Conservation (phyloP, 1,140 invertebrate species). For the Matsumurasca onukii region DNA sequence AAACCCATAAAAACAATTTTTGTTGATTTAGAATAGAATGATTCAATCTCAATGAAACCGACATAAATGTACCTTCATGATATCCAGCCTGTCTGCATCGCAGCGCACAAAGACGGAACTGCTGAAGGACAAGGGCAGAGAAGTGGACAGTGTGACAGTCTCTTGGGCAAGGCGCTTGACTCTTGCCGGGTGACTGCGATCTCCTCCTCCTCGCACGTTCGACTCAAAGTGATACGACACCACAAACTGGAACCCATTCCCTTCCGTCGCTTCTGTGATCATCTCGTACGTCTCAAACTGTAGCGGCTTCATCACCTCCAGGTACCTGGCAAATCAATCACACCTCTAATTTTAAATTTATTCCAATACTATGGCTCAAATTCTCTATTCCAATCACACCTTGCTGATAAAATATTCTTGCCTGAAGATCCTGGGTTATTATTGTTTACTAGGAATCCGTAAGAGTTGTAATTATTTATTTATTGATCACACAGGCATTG, state of each 20-base stretch:
- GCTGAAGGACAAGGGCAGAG: slow-evolving; percentile 89
- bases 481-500: too few species aligned
- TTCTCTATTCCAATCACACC: background rate
- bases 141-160: slow-evolving; percentile 91
- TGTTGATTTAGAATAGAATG: too few species aligned
- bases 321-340: slow-evolving; percentile 52
- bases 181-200: slow-evolving; percentile 78
- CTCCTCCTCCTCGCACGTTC: slow-evolving; percentile 82
- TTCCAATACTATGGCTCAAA: too few species aligned
- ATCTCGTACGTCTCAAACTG: slow-evolving; percentile 94
- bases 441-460: too few species aligned
- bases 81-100: slow-evolving; percentile 89
- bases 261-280: slow-evolving; percentile 73
- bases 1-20: too few species aligned
- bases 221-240: slow-evolving; percentile 92
- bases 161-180: slow-evolving; percentile 94
- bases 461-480: too few species aligned
- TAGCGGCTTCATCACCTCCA: slow-evolving; percentile 81
- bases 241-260: slow-evolving; percentile 76
- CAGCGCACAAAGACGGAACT: slow-evolving; percentile 95
- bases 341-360: background rate
- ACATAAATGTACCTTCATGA: slow-evolving; percentile 89
- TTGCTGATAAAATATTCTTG: too few species aligned
- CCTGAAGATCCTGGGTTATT: too few species aligned
- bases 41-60: too few species aligned